A percentile compares a stretch with the other conserved stretches of the same genome.
Evolutionary conservation across 2,113 vertebrate species (phyloP).

Genomic region (Cricetomys ansorgei): DNA sequence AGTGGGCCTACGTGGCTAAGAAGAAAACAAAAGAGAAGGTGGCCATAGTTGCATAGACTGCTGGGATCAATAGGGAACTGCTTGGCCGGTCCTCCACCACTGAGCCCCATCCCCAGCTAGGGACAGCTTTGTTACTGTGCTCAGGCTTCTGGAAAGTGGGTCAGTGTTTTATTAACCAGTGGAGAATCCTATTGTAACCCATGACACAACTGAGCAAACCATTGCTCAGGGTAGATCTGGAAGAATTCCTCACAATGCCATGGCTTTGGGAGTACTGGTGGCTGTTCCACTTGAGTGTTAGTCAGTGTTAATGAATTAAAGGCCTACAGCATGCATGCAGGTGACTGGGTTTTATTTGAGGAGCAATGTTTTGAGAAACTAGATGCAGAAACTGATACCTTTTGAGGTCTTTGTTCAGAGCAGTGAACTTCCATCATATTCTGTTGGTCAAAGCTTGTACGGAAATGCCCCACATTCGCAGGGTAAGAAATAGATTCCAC

Average conservation of each 20-base stretch:
- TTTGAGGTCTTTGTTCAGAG: background rate
- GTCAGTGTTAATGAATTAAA: background rate
- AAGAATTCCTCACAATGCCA: too few species aligned
- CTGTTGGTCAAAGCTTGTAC: background rate
- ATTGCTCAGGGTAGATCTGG: background rate
- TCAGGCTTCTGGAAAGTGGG: background rate
- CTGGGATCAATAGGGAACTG: fast-evolving
- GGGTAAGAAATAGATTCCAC: background rate
- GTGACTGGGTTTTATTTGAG: background rate
- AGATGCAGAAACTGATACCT: background rate
- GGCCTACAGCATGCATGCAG: background rate
- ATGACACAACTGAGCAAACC: background rate
- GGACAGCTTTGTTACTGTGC: background rate
- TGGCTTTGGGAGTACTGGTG: background rate
- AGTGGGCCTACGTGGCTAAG: background rate
- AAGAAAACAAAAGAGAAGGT: background rate
- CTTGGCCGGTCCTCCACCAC: background rate
- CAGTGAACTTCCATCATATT: background rate
- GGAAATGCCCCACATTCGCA: background rate
- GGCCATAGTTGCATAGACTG: background rate
- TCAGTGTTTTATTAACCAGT: background rate
- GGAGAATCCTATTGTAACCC: background rate
- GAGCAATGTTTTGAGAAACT: background rate
- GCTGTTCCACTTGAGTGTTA: background rate
- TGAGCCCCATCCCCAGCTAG: background rate